Conservation (phyloP, 2,888 invertebrate genomes). For the Liodrosophila aerea region DNA sequence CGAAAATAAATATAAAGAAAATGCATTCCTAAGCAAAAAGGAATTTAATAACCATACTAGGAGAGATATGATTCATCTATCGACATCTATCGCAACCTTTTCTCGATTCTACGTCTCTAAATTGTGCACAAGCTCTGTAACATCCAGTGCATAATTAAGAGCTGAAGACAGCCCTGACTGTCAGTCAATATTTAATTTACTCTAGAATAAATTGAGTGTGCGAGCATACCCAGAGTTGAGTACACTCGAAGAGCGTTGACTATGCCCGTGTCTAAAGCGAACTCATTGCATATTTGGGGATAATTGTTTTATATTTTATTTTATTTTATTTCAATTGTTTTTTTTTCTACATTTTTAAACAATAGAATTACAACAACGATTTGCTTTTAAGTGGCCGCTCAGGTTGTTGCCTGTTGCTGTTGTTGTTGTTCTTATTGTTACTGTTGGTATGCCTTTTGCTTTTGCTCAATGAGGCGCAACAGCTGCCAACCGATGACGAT, state of each 20-base stretch:
- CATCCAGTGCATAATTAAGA: no score
- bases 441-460: slow-evolving; percentile 56
- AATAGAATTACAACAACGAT: slow-evolving; percentile 30
- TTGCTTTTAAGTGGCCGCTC: slow-evolving; percentile 62
- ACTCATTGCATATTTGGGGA: slow-evolving; percentile 44
- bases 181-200: no score
- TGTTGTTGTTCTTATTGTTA: slow-evolving; percentile 1
- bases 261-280: neutral
- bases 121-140: no score
- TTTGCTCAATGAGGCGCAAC: slow-evolving; percentile 71
- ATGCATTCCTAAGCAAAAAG: no score
- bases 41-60: no score
- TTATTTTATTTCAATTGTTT: neutral
- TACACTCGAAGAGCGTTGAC: neutral
- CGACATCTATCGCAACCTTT: no score
- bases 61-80: no score
- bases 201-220: neutral
- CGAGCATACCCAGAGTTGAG: neutral
- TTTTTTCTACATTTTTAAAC: slow-evolving; percentile 10
- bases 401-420: neutral
- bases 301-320: slow-evolving; percentile 34
- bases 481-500: slow-evolving; percentile 51
- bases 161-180: no score
- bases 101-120: no score
- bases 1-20: no score